Base-by-base conservation (phyloP, 2,113 vertebrate genomes). In the Nothobranchius kuhntae region DNA sequence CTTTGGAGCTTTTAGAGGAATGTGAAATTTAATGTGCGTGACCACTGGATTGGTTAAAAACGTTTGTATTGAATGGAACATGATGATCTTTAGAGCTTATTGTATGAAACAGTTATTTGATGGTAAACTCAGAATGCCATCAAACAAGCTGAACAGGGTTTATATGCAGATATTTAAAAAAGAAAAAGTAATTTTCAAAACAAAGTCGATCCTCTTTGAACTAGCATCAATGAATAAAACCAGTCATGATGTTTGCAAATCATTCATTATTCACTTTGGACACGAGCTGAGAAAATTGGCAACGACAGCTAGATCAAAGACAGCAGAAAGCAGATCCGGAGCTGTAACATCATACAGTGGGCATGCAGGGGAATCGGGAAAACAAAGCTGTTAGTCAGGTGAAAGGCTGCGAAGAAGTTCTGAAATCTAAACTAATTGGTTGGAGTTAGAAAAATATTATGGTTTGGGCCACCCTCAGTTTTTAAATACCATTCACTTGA, bases 241-340 rank as follows among this genome's bases (percentile, higher is more conserved):
- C 47, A 81, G 60, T 12, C 4, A 15, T 0, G 11, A 65, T 30
- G 48, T 59, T 42, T 57, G 58, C 9, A 48, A 30, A 50, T 24
- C 30, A 72, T 0, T 70, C 30, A 65, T 79, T 57, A 79, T 81
- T 86, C 65, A 67, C 71, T 21, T 54, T 13, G 0, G 60, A 53
- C 14, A 15, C 44, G 48, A 73, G 47, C 26, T 5, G 50, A 35
- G 67, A 50, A 63, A 65, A 87, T 63, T 59, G 61, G 54, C 7
- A 0, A 1, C 45, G 77, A 75, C 80, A 75, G 71, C 38, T 54
- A 40, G 44, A 77, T 77, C 56, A 73, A 78, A 83, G 38, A 44
- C 46, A 71, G 60, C 65, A 71, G 63, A 81, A 77, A 83, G 47
- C n/a, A 30, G 51, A 70, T 47, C 48, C 42, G 2, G 3, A 51